Base-by-base conservation (phyloP, 2,888 invertebrate genomes). In the Pristionchus fissidentatus region DNA sequence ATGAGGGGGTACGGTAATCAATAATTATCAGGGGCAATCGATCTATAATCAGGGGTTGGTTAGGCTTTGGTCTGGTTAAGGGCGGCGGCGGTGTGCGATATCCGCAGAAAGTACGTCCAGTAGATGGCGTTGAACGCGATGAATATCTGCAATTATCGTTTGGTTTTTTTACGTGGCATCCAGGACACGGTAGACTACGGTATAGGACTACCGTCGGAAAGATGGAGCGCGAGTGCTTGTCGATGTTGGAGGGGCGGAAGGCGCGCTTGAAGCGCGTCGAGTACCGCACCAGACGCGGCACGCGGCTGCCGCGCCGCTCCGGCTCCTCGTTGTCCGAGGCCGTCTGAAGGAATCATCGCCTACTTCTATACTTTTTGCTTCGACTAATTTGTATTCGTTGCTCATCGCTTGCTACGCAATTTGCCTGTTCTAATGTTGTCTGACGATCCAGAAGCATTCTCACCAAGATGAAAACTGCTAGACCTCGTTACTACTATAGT, bases 181-280 rank as follows among this genome's bases (percentile, higher is more conserved):
- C 22, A 1, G 7, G 38, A 7, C 8, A n/a, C n/a, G n/a, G n/a
- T n/a, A n/a, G n/a, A n/a, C n/a, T n/a, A n/a, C n/a, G n/a, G n/a
- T n/a, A n/a, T n/a, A n/a, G n/a, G n/a, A n/a, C 19, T 55, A 78
- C 88, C 41, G 86, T 84, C 83, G 98, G 98, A 93, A 98, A 98
- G 92, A 97, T 96, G 93, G 98, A 96, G 93, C 98, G 95, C 85
- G 97, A 97, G 94, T 98, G 98, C 94, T 98, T 98, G 95, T 98
- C 98, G 94, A 98, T 98, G 94, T 97, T 97, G 93, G 97, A 97
- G 85, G 97, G 97, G 91, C 97, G 85, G 32, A 80, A 80, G 10
- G 78, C 78, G 22, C 78, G 19, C 35, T 78, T 78, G 52, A 78
- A 10, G n/a, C 35, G 26, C n/a, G 73, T 73, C 29, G 73, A 41